Percentiles rank a stretch among this genome's conserved stretches.
Conservation (phyloP, 2,797 vertebrate genomes). For the Lemur catta region DNA sequence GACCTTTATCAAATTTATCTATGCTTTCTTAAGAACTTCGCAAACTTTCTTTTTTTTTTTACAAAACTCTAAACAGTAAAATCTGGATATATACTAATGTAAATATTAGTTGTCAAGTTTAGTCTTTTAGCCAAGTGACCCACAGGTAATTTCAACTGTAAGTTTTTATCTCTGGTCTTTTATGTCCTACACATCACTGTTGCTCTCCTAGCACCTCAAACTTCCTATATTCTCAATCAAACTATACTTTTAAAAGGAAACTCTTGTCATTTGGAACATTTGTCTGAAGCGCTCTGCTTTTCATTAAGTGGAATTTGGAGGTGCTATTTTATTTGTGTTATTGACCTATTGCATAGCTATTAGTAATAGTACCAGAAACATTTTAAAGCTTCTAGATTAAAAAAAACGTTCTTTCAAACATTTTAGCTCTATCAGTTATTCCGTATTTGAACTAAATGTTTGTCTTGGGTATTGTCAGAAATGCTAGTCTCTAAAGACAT, state of each 20-base stretch:
- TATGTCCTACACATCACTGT: background rate
- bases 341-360: background rate
- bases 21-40: background rate
- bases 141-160: constrained; percentile 7
- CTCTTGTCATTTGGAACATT: constrained; percentile 7
- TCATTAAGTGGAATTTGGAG: constrained; percentile 10
- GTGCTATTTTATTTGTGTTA: constrained; percentile 2
- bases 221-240: constrained; percentile 38
- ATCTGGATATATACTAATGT: background rate
- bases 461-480: background rate
- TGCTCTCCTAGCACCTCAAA: background rate
- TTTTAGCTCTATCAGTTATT: background rate
- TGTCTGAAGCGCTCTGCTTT: background rate
- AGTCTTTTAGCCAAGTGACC: background rate
- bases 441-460: background rate
- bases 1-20: background rate
- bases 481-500: background rate
- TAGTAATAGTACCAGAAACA: background rate
- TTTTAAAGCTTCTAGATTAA: background rate
- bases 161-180: background rate
- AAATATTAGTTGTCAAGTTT: background rate
- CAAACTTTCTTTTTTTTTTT: background rate
- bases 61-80: constrained; percentile 8
- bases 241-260: constrained; percentile 32
- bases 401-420: background rate